Evolutionary conservation across 2,113 vertebrate species (phyloP).

Genomic region (Acanthisitta chloris): DNA sequence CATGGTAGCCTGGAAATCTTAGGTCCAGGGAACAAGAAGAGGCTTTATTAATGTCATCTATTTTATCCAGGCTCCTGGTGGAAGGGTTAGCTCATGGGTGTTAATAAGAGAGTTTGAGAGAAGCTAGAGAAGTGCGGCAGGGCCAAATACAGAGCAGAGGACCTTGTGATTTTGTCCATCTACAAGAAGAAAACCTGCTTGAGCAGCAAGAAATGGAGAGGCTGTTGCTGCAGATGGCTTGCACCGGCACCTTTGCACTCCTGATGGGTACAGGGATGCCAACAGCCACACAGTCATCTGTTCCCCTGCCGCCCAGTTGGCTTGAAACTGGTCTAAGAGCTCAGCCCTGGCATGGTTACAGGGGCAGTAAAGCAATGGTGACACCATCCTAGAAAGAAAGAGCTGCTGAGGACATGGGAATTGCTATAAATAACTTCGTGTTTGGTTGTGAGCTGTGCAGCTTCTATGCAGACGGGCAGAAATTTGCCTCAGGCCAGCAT

Average conservation of each 20-base stretch:
- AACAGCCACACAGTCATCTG: neutral
- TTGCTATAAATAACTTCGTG: neutral
- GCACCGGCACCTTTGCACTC: neutral
- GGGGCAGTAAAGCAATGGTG: neutral
- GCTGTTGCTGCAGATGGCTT: neutral
- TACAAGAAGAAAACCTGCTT: neutral
- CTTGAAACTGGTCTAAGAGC: neutral
- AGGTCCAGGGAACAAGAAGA: neutral
- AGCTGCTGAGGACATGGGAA: slow-evolving; percentile 20
- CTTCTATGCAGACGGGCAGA: neutral
- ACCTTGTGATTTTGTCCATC: neutral
- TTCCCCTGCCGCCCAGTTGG: neutral
- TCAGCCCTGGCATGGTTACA: neutral
- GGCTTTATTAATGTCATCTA: neutral
- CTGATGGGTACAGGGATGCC: neutral
- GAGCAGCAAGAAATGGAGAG: neutral
- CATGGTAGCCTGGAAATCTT: neutral
- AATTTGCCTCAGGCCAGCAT: fast-evolving
- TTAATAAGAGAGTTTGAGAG: fast-evolving
- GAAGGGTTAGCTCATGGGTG: neutral
- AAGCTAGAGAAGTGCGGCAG: neutral
- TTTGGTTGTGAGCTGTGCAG: neutral
- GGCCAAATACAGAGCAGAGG: neutral
- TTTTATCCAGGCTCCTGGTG: neutral
- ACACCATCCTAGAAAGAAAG: neutral